Evolutionary conservation across 2,888 invertebrate genomes (phyloP).

Genomic region (Lamellibrachia columna): DNA sequence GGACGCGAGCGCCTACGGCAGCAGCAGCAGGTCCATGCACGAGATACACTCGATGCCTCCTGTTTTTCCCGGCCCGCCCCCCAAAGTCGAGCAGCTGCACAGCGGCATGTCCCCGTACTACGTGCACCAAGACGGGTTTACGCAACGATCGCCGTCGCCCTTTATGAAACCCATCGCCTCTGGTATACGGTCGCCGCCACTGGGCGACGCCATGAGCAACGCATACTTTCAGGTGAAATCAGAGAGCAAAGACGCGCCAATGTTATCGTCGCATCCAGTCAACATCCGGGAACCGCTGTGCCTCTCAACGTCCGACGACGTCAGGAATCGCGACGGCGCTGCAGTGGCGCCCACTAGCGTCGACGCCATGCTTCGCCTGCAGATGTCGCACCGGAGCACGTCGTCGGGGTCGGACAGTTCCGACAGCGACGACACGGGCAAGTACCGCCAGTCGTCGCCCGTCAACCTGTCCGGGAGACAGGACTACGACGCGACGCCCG

Average conservation of each 20-base stretch:
- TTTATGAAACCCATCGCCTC: not conserved
- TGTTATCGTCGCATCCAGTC: not conserved
- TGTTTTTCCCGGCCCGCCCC: not conserved
- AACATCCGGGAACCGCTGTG: not conserved
- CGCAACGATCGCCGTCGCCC: not conserved
- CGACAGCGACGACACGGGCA: not conserved
- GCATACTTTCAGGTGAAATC: not conserved
- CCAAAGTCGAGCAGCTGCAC: not conserved
- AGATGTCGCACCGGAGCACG: not conserved
- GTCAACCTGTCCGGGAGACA: not conserved
- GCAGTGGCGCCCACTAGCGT: not conserved
- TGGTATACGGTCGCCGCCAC: not conserved
- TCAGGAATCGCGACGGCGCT: not conserved
- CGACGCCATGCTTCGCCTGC: not conserved
- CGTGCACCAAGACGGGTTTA: not conserved
- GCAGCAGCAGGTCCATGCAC: not conserved
- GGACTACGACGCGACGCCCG: not conserved
- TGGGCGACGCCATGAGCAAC: not conserved
- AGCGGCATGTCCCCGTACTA: not conserved
- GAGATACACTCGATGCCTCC: not conserved
- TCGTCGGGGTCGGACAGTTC: conserved; percentile 9
- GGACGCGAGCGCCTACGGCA: not conserved
- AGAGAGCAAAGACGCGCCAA: not conserved
- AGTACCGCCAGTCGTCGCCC: not conserved
- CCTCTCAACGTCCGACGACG: not conserved